These are phyloP conservation scores for Daktulosphaira vitifoliae DNA, from an alignment of 1,140 invertebrate genomes.

Conservation along the genomic window DNA sequence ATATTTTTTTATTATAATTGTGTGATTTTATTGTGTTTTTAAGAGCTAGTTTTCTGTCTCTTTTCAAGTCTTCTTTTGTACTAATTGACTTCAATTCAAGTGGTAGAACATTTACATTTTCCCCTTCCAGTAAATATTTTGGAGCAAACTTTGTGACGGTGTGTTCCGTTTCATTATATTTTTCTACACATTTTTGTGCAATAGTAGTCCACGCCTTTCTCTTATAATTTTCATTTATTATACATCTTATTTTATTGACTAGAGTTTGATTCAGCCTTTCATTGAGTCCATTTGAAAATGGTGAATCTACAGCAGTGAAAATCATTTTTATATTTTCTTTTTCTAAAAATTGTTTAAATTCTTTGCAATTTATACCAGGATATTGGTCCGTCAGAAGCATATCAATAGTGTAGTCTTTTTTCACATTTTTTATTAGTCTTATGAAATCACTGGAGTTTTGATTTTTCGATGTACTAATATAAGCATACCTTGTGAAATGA, in stretches of 20 bases:
- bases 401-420: slow-evolving; percentile 38
- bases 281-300: slow-evolving; percentile 36
- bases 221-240: neutral
- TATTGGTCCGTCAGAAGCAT: slow-evolving; percentile 43
- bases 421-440: neutral
- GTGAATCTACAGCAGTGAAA: slow-evolving; percentile 35
- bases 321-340: slow-evolving; percentile 26
- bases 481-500: neutral
- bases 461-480: neutral
- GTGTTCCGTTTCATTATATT: slow-evolving; percentile 35
- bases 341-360: slow-evolving; percentile 37
- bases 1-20: slow-evolving; percentile 1
- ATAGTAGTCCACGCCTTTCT: slow-evolving; percentile 36
- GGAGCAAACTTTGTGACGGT: slow-evolving; percentile 33
- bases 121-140: slow-evolving; percentile 29
- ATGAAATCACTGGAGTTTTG: neutral
- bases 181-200: slow-evolving; percentile 34
- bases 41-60: slow-evolving; percentile 1
- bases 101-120: slow-evolving; percentile 33
- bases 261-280: too few relatives aligned
- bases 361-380: slow-evolving; percentile 41
- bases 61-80: neutral
- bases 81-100: neutral
- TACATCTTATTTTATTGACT: slow-evolving; percentile 35
- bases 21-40: neutral